Evolutionary conservation across 2,113 vertebrate genomes (phyloP).

Genomic region (rabbit (Oryctolagus cuniculus)): mOryCun1.1 NC_091438.1:12738001-12738500

Average conservation of each 20-base stretch:
- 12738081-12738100: rapidly evolving
- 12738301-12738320: neutral
- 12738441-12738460: too few relatives aligned
- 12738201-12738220: neutral
- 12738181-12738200: neutral
- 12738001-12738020: conserved; percentile 41
- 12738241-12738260: neutral
- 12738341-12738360: too few relatives aligned
- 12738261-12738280: neutral
- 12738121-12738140: rapidly evolving
- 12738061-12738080: neutral
- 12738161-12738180: too few relatives aligned
- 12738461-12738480: too few relatives aligned
- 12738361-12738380: too few relatives aligned
- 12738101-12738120: too few relatives aligned
- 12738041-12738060: neutral
- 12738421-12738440: too few relatives aligned
- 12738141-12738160: rapidly evolving
- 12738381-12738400: too few relatives aligned
- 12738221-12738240: neutral
- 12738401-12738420: too few relatives aligned
- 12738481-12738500: too few relatives aligned
- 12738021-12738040: rapidly evolving
- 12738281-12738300: neutral
- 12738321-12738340: too few relatives aligned